phyloP scores from a whole-genome alignment of 30 jellyfish, hydroid and myxozoan species.

The Nemopilema nomurai region DNA sequence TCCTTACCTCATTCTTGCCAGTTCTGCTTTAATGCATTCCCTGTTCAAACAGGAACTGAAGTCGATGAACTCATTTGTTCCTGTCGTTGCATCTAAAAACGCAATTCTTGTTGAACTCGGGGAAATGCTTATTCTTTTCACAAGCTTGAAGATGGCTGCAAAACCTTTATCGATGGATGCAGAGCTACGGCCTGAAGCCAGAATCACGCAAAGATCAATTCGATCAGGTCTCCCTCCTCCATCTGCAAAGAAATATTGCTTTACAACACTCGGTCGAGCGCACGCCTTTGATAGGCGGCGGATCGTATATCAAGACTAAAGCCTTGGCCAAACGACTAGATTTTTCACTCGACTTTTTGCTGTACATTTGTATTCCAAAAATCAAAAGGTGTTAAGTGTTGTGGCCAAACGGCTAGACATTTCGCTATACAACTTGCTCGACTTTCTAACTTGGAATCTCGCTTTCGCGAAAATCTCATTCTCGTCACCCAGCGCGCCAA shows the following conservation, averaged over 20 bases:
- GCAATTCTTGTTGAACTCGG: slow-evolving; percentile 31
- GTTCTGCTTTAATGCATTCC: slow-evolving; percentile 19
- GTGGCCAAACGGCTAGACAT: no score
- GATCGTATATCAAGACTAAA: no score
- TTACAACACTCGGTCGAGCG: no score
- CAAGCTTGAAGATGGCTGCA: not conserved
- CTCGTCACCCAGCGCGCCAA: no score
- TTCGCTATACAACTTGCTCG: no score
- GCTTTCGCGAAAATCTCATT: no score
- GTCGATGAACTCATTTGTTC: not conserved
- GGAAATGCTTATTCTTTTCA: slow-evolving; percentile 15
- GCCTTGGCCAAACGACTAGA: no score
- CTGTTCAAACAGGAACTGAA: slow-evolving; percentile 21
- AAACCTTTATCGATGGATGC: not conserved
- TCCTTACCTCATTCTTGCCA: slow-evolving; percentile 1
- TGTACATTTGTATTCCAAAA: no score
- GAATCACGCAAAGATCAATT: slow-evolving; percentile 1
- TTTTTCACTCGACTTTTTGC: no score
- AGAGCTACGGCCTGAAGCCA: not conserved
- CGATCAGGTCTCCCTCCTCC: not conserved
- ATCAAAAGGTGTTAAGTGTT: no score
- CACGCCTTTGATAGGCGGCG: no score
- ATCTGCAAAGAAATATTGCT: not conserved
- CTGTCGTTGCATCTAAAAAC: not conserved
- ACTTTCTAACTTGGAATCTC: no score